Evolutionary conservation across 2,797 vertebrate genomes (phyloP).

Genomic region (Spheniscus humboldti): DNA sequence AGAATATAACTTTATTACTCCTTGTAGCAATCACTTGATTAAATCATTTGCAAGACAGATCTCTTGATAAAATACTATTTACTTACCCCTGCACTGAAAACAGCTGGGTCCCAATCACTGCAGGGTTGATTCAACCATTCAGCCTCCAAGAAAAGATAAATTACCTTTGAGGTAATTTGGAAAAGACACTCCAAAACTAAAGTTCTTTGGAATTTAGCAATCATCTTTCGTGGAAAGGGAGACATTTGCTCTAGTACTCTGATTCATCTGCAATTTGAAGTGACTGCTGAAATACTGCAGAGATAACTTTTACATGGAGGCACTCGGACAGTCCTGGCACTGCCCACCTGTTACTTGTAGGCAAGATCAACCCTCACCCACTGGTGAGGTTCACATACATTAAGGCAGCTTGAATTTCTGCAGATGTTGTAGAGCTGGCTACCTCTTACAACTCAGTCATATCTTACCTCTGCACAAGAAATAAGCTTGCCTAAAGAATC

Average conservation of each 20-base stretch:
- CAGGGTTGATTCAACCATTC: neutral
- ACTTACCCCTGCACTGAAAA: neutral
- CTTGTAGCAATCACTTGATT: neutral
- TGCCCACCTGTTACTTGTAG: neutral
- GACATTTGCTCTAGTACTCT: neutral
- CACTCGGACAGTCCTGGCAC: neutral
- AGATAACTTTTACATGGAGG: neutral
- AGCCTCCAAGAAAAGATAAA: neutral
- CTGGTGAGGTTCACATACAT: neutral
- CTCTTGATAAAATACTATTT: conserved; percentile 17
- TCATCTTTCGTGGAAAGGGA: neutral
- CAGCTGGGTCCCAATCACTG: neutral
- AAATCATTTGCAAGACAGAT: neutral
- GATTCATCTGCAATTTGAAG: neutral
- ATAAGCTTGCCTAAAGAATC: neutral
- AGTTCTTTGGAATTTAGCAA: neutral
- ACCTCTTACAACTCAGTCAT: neutral
- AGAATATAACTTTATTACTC: neutral
- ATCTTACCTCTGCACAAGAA: neutral
- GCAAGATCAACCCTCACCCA: neutral
- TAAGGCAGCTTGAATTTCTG: neutral
- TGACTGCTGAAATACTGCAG: neutral
- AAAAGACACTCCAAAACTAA: neutral
- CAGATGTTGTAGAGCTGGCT: neutral
- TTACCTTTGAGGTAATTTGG: neutral